phyloP scores from a whole-genome alignment of 2,797 vertebrate species.

The Kryptopterus vitreolus region DNA sequence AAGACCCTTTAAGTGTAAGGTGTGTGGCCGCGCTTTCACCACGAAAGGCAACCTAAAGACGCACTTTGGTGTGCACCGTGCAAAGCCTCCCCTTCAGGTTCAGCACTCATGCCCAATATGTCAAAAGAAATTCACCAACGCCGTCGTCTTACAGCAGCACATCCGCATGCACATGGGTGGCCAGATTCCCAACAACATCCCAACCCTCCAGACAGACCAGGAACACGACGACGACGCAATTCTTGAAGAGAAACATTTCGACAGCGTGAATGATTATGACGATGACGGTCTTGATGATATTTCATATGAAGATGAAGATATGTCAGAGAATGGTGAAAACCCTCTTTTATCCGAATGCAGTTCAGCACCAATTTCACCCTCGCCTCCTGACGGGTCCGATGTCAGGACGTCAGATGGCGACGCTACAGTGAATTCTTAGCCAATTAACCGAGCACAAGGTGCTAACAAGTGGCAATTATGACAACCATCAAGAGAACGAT shows the following conservation, averaged over 20 bases:
- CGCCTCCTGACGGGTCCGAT: conserved; percentile 81
- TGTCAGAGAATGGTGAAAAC: conserved; percentile 77
- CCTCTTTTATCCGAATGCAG: conserved; percentile 71
- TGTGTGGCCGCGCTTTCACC: conserved; percentile 95
- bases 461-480: conserved; percentile 79
- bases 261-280: conserved; percentile 83
- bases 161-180: conserved; percentile 98
- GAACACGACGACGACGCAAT: conserved; percentile 79
- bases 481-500: conserved; percentile 77
- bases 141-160: conserved; percentile 94
- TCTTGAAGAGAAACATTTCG: conserved; percentile 77
- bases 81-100: conserved; percentile 88
- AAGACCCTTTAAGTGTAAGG: conserved; percentile 95
- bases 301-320: conserved; percentile 82
- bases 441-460: conserved; percentile 75
- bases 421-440: conserved; percentile 77
- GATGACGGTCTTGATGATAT: conserved; percentile 85
- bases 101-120: conserved; percentile 98
- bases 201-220: conserved; percentile 74
- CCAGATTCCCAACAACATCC: conserved; percentile 83
- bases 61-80: conserved; percentile 90
- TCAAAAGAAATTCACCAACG: conserved; percentile 98
- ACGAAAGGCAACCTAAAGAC: conserved; percentile 99
- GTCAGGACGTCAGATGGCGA: conserved; percentile 91
- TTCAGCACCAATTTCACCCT: conserved; percentile 70